phyloP scores from a whole-genome alignment of 2,797 vertebrate genomes.

The Hapalemur alaotrensis region DNA sequence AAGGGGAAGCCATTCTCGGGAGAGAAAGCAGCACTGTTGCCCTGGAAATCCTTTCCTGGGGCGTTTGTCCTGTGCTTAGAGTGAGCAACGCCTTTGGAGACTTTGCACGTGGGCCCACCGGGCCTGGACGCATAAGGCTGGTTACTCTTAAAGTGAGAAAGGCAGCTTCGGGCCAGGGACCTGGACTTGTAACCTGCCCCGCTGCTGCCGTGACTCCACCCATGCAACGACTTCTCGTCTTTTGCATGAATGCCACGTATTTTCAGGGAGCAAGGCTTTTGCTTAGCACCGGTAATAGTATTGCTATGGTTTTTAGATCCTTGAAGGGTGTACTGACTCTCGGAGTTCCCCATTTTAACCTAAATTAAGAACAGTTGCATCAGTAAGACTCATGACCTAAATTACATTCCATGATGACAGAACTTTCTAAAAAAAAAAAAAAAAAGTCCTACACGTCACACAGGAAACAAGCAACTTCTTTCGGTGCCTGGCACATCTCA shows the following conservation, averaged over 20 bases:
- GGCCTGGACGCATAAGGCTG: conserved; percentile 90
- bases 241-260: conserved; percentile 88
- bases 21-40: conserved; percentile 72
- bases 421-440: background rate
- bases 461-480: conserved; percentile 19
- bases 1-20: conserved; percentile 86
- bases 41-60: conserved; percentile 81
- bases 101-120: conserved; percentile 86
- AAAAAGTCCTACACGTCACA: background rate
- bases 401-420: background rate
- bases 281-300: conserved; percentile 87
- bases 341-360: conserved; percentile 95
- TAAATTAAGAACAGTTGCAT: conserved; percentile 78
- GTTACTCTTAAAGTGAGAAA: conserved; percentile 92
- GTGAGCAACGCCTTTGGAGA: conserved; percentile 78
- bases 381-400: conserved; percentile 59
- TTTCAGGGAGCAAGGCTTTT: conserved; percentile 91
- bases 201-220: conserved; percentile 87
- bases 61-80: conserved; percentile 74
- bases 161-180: conserved; percentile 91
- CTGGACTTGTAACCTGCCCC: conserved; percentile 90
- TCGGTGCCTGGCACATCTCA: background rate
- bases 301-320: conserved; percentile 88
- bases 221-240: conserved; percentile 88
- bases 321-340: conserved; percentile 97